These are phyloP conservation scores for Eupsilia transversa DNA, from an alignment of 2,888 invertebrate species.

Conservation along the genomic window DNA sequence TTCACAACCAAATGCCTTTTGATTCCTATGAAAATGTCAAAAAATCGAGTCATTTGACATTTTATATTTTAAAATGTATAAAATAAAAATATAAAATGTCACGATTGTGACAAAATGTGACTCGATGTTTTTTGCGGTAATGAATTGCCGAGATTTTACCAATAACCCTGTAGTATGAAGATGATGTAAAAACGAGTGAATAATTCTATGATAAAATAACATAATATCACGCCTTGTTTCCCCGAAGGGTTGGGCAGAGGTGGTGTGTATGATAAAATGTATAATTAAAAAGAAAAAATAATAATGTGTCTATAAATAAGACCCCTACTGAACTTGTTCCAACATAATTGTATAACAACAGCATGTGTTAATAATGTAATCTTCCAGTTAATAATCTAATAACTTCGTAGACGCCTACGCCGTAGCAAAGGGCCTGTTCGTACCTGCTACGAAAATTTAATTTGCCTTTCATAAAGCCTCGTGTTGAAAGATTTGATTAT, in stretches of 20 bases:
- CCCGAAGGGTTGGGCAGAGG: too few species aligned
- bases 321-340: background rate
- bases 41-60: too few species aligned
- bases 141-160: too few species aligned
- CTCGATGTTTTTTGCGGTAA: too few species aligned
- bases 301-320: background rate
- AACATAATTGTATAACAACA: background rate
- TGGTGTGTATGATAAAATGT: background rate
- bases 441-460: constrained; percentile 12
- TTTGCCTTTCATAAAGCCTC: background rate
- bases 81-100: too few species aligned
- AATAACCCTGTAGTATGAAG: too few species aligned
- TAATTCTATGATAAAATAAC: background rate
- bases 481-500: background rate
- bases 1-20: too few species aligned
- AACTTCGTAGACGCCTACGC: constrained; percentile 17
- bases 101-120: too few species aligned
- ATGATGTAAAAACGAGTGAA: background rate
- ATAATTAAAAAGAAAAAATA: background rate
- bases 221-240: too few species aligned
- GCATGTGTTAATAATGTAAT: background rate
- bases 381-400: background rate
- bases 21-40: too few species aligned
- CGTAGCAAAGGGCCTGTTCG: constrained; percentile 5
- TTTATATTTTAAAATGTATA: too few species aligned